Base-by-base conservation (phyloP, 2,888 invertebrate species). In the Teinopalpus imperialis region DNA sequence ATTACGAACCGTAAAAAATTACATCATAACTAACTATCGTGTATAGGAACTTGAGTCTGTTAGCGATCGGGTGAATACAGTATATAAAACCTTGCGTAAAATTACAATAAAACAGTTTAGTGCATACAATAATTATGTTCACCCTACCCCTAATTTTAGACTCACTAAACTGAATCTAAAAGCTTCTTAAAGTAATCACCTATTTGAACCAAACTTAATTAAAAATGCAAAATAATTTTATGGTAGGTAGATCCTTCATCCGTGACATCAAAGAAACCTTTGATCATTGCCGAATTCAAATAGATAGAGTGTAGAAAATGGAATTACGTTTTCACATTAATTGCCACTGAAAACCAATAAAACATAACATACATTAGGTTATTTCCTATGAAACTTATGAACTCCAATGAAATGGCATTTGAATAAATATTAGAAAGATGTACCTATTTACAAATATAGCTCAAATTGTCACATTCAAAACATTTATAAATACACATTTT, bases 301-400 rank as follows among this genome's bases (percentile, higher is more conserved):
- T 57, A 69, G 86, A 88, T 86, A 86, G 74, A 87, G 87, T 87
- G 87, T 88, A 88, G 87, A 87, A 88, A 88, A 86, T 77, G 56
- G 56, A 69, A 74, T 52, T 48, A 48, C 48, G 67, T 72, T 71
- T 72, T 64, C 61, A 70, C 62, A 67, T 50, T 52, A 41, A 46
- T 54, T 48, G 45, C 31, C 53, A 57, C 61, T 65, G 68, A 79
- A 81, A 87, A 86, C 83, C 85, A 85, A 81, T 80, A 79, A 81
- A 81, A 81, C 79, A 70, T 63, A 49, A 51, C 43, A 35, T 20
- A 9, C 14, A 9, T n/a, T n/a, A 32, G 21, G 31, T 10, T 7
- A 9, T 21, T 21, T n/a, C 20, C 21, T 8, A n/a, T n/a, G n/a
- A n/a, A n/a, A n/a, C n/a, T n/a, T n/a, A n/a, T n/a, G n/a, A n/a